Evolutionary conservation across 2,888 invertebrate genomes (phyloP), one percentile per base, ranked within the genome.

Genomic region (Anaspis maculata): DNA sequence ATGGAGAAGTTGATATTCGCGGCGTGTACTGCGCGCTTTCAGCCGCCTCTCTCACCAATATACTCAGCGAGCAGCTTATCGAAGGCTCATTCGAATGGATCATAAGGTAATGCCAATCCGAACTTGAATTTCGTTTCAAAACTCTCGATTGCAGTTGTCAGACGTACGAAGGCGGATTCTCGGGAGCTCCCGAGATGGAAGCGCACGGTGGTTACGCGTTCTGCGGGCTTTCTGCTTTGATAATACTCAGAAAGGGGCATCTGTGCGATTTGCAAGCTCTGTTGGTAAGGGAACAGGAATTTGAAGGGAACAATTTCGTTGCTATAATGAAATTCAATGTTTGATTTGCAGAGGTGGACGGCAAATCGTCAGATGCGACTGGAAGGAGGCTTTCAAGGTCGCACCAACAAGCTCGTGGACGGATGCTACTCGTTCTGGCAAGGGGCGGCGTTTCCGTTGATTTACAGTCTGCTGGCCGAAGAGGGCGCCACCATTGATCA

Each of bases 361-460:
- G 80, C 83, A 1, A 84, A 86, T 54, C 77, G 88, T 30, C 97
- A 98, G 68, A 95, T 95, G 91, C 70, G 74, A 40, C 77, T 83
- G 44, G 97, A 97, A 67, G 97, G 97, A 15, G 98, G 97, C 4
- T 98, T 98, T 61, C 86, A 92, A 71, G 97, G 97, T 1, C 76
- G 97, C 54, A 95, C 97, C 2, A 97, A 98, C 67, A 98, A 98
- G 68, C 71, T 98, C 44, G 97, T 99, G 0, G 98, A 98, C 72
- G 90, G 90, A 2, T 98, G 98, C 64, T 98, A 98, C 63, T 95
- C 95, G 0, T 99, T 96, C 69, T 99, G 98, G 98, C 94, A 94
- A 68, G 95, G 94, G 15, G 95, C 88, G 29, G 77, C 83, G 25
- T 86, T 96, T 61, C 89, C 92, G 12, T 74, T 96, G 25, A 73